phyloP scores from a whole-genome alignment of 2,113 vertebrate species.

The Mesitornis unicolor region DNA sequence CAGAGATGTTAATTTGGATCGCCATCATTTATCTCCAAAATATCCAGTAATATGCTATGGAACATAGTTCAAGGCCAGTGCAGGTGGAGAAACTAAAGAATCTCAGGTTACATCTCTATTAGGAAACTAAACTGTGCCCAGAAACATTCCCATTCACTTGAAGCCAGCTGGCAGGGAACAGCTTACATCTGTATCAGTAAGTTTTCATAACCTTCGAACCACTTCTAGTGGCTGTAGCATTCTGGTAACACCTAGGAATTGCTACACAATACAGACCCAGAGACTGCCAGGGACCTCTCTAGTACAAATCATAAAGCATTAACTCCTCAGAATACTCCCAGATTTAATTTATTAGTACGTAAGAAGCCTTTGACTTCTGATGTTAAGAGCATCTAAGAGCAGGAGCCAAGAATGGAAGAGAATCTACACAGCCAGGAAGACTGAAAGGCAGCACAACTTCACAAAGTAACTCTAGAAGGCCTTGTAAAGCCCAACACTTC shows the following conservation, averaged over 20 bases:
- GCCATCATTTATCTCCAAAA: neutral
- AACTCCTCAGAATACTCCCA: neutral
- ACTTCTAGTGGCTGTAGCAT: neutral
- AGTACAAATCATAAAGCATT: neutral
- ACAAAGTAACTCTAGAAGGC: neutral
- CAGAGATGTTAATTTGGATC: neutral
- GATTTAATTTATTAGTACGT: neutral
- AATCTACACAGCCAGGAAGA: neutral
- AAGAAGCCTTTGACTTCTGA: neutral
- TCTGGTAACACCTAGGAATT: neutral
- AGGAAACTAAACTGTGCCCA: slow-evolving; percentile 20
- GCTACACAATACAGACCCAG: neutral
- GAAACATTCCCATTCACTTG: slow-evolving; percentile 14
- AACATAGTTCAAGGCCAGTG: neutral
- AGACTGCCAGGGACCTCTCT: neutral
- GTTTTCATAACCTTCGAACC: neutral
- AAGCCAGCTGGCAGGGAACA: slow-evolving; percentile 49
- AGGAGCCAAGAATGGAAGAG: neutral
- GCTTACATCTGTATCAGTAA: neutral
- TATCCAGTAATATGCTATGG: neutral
- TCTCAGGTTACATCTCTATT: neutral
- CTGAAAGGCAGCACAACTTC: neutral
- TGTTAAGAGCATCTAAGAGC: neutral
- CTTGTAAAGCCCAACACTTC: neutral
- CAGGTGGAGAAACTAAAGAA: neutral